These are phyloP conservation scores for Athalia circularis DNA, from an alignment of 2,888 invertebrate species.

Conservation along the genomic window DNA sequence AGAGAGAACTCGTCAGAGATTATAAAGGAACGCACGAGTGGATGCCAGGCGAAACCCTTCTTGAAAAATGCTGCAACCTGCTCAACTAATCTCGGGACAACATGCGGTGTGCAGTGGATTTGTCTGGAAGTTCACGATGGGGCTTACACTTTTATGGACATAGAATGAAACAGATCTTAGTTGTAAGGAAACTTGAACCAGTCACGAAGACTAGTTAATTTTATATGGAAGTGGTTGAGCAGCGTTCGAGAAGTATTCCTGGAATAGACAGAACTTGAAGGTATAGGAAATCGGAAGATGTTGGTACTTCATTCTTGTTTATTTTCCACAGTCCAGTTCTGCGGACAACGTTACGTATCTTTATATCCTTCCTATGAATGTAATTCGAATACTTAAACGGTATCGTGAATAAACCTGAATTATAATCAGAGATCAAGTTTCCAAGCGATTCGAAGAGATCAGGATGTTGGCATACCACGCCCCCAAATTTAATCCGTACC, in stretches of 20 bases:
- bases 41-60: neutral
- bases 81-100: neutral
- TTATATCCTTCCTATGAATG: slow-evolving; percentile 24
- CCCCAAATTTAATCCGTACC: slow-evolving; percentile 6
- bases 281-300: slow-evolving; percentile 27
- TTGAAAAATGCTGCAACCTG: slow-evolving; percentile 10
- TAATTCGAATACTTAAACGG: slow-evolving; percentile 25
- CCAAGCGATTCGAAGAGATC: slow-evolving; percentile 24
- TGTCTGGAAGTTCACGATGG: slow-evolving; percentile 12
- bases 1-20: slow-evolving; percentile 30
- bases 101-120: neutral
- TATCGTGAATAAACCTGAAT: slow-evolving; percentile 19
- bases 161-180: neutral
- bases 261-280: neutral
- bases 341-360: neutral
- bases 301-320: slow-evolving; percentile 4
- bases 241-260: slow-evolving; percentile 16
- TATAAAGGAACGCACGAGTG: neutral
- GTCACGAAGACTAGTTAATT: slow-evolving; percentile 46
- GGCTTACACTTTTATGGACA: slow-evolving; percentile 12
- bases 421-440: slow-evolving; percentile 33
- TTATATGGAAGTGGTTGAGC: slow-evolving; percentile 57
- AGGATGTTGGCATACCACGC: neutral
- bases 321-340: neutral
- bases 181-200: slow-evolving; percentile 40